Evolutionary conservation across 1,140 invertebrate genomes (phyloP).

Genomic region (Drosophila repletoides): DNA sequence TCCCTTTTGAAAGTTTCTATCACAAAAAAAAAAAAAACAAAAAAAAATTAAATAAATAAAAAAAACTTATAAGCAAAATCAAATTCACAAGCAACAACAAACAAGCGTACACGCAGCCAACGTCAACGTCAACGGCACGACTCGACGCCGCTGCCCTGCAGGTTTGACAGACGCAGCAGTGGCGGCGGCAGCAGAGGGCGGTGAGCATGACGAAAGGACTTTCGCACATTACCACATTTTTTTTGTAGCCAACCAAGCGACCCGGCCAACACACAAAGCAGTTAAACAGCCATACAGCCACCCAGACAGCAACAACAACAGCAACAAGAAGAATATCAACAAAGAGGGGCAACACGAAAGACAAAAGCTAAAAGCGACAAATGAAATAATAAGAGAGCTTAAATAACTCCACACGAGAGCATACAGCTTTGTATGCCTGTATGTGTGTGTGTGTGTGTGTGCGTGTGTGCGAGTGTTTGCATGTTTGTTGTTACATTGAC

Average conservation of each 20-base stretch:
- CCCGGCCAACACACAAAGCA: slow-evolving; percentile 34
- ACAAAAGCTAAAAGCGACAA: slow-evolving; percentile 81
- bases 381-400: slow-evolving; percentile 81
- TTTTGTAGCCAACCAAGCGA: slow-evolving; percentile 44
- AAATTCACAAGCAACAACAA: slow-evolving; percentile 57
- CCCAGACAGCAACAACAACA: slow-evolving; percentile 54
- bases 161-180: slow-evolving; percentile 47
- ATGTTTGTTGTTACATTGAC: slow-evolving; percentile 81
- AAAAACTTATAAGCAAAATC: slow-evolving; percentile 71
- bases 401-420: slow-evolving; percentile 77
- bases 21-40: slow-evolving; percentile 20
- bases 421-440: slow-evolving; percentile 6
- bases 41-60: slow-evolving; percentile 15
- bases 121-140: slow-evolving; percentile 10
- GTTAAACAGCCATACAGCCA: slow-evolving; percentile 53
- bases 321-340: slow-evolving; percentile 24
- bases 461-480: slow-evolving; percentile 55
- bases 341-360: slow-evolving; percentile 67
- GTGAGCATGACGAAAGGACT: slow-evolving; percentile 79
- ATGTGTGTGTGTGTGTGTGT: not conserved
- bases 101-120: slow-evolving; percentile 35
- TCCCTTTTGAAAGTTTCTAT: slow-evolving; percentile 46
- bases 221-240: slow-evolving; percentile 78
- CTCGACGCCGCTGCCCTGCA: slow-evolving; percentile 26
- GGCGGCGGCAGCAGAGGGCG: slow-evolving; percentile 31